These are phyloP conservation scores for Panopea generosa DNA, from an alignment of 2,888 invertebrate genomes.

Conservation along the genomic window DNA sequence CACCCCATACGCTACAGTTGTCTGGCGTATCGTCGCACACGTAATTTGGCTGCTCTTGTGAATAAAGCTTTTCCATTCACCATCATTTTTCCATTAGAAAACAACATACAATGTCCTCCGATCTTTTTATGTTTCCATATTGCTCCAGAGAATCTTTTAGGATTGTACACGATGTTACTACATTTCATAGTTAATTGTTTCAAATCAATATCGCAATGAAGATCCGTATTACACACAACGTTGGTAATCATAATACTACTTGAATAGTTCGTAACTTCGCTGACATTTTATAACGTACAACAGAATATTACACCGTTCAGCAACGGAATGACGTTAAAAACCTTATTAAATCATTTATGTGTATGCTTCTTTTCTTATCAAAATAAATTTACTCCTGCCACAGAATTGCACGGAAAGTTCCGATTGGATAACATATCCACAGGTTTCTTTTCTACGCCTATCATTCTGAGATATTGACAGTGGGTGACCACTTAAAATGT, in stretches of 20 bases:
- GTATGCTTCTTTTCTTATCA: too few species aligned
- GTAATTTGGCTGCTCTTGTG: not conserved
- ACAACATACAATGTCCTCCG: constrained; percentile 25
- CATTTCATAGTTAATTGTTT: not conserved
- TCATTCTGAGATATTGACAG: constrained; percentile 24
- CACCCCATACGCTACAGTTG: constrained; percentile 14
- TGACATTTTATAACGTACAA: too few species aligned
- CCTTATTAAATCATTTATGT: too few species aligned
- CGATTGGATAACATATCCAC: too few species aligned
- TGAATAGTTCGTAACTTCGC: too few species aligned
- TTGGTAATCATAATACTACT: constrained; percentile 14
- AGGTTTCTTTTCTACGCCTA: not conserved
- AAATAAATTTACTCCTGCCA: too few species aligned
- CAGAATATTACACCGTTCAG: too few species aligned
- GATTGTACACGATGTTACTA: constrained; percentile 8
- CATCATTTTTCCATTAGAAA: constrained; percentile 13
- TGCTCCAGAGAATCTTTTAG: constrained; percentile 1
- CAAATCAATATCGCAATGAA: constrained; percentile 9
- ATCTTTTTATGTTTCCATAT: constrained; percentile 18
- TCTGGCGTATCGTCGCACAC: constrained; percentile 17
- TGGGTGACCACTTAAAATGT: constrained; percentile 17
- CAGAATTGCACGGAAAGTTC: too few species aligned
- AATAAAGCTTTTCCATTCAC: constrained; percentile 2
- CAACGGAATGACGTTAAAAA: too few species aligned
- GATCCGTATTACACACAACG: too few species aligned